Evolutionary conservation across 2,113 vertebrate genomes (phyloP).

Genomic region (Astur gentilis): DNA sequence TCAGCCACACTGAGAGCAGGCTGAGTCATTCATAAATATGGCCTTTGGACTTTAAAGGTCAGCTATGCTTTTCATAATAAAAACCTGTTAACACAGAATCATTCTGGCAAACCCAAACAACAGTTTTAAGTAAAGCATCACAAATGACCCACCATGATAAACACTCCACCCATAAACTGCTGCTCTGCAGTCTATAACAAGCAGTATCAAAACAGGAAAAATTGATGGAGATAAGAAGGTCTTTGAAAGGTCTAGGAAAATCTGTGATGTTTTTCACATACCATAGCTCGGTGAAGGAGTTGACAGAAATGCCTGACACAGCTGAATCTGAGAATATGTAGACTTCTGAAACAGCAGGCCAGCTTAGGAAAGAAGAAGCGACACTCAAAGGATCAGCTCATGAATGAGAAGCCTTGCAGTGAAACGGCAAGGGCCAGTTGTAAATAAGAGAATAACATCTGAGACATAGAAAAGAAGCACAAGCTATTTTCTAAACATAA

Average conservation of each 20-base stretch:
- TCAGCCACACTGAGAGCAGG: not conserved
- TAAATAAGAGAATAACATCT: not conserved
- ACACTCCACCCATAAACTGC: not conserved
- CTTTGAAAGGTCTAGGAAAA: not conserved
- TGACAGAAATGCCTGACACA: not conserved
- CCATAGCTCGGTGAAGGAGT: not conserved
- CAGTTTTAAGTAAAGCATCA: not conserved
- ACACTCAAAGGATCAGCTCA: not conserved
- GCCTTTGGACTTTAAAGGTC: conserved; percentile 54
- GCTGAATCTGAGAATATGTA: not conserved
- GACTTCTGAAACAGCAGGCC: not conserved
- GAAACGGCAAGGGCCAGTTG: not conserved
- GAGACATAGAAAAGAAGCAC: not conserved
- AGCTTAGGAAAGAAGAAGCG: not conserved
- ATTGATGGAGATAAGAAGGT: not conserved
- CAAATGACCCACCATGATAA: not conserved
- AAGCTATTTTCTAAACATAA: conserved; percentile 28
- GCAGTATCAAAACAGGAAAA: not conserved
- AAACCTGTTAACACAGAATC: not conserved
- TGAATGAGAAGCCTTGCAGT: not conserved
- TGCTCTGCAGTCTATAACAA: not conserved
- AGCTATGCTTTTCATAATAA: conserved; percentile 28
- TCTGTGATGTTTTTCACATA: not conserved
- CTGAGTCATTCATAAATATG: conserved; percentile 43
- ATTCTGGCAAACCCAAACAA: not conserved